Conservation (phyloP, 2,113 vertebrate species). For the Hemiprocne comata region DNA sequence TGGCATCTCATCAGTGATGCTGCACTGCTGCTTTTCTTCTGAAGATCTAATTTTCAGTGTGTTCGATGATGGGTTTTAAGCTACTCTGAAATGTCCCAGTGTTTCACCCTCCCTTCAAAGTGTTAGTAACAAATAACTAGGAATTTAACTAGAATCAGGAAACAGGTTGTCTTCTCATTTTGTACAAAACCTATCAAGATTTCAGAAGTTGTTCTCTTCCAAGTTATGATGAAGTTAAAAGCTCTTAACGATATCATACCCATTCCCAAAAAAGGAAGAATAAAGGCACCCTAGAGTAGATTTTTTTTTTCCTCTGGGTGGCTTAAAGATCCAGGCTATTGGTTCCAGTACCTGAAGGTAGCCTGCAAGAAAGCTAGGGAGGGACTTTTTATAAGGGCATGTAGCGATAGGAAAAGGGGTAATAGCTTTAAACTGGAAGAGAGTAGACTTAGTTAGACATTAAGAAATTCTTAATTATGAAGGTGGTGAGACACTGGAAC, state of each 20-base stretch:
- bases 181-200: background rate
- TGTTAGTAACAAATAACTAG: background rate
- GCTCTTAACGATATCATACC: background rate
- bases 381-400: no score
- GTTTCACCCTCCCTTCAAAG: background rate
- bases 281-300: background rate
- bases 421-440: no score
- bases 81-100: background rate
- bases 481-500: no score
- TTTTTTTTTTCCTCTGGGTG: background rate
- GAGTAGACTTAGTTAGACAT: no score
- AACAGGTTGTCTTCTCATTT: background rate
- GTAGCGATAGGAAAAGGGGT: no score
- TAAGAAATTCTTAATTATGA: no score
- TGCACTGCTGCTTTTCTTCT: background rate
- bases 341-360: no score
- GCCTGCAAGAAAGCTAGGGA: no score
- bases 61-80: background rate
- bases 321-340: background rate
- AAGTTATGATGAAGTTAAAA: background rate
- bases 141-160: background rate
- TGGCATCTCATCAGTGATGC: background rate
- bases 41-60: background rate
- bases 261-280: background rate
- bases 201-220: background rate